Evolutionary conservation across 2,797 vertebrate genomes (phyloP).

Genomic region (Carcharodon carcharias): DNA sequence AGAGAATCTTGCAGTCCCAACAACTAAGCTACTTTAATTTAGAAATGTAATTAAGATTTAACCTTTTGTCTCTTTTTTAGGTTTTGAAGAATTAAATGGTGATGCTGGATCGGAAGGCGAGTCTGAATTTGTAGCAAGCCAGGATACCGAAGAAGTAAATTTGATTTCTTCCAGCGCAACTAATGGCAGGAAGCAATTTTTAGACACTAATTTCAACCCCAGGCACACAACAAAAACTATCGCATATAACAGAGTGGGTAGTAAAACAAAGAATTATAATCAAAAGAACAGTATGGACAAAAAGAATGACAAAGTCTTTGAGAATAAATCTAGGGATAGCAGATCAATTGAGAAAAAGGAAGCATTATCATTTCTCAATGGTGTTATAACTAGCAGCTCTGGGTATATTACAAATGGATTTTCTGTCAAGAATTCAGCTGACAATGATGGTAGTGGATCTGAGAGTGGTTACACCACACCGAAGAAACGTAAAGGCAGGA

Average conservation of each 20-base stretch:
- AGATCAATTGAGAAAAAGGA: constrained; percentile 67
- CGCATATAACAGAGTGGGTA: constrained; percentile 67
- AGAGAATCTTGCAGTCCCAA: neutral
- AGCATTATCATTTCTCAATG: constrained; percentile 72
- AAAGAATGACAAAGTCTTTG: constrained; percentile 77
- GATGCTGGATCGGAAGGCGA: constrained; percentile 57
- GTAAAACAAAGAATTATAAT: constrained; percentile 68
- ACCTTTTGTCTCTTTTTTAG: constrained; percentile 59
- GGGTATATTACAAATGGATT: constrained; percentile 86
- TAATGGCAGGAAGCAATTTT: constrained; percentile 73
- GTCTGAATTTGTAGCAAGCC: constrained; percentile 64
- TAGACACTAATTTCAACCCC: constrained; percentile 61
- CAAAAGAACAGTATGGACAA: constrained; percentile 81
- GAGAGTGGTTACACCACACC: constrained; percentile 91
- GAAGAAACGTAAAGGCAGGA: constrained; percentile 83
- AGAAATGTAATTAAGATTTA: constrained; percentile 37
- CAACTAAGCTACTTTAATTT: neutral
- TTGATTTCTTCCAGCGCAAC: constrained; percentile 61
- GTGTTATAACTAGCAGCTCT: constrained; percentile 68
- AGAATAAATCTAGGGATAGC: constrained; percentile 59
- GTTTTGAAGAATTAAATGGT: constrained; percentile 76
- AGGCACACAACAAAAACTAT: constrained; percentile 66
- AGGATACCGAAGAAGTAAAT: constrained; percentile 62
- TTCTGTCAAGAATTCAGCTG: constrained; percentile 65
- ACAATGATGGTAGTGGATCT: constrained; percentile 88